Conservation (phyloP, 2,797 vertebrate species). For the Pagetopsis macropterus region DNA sequence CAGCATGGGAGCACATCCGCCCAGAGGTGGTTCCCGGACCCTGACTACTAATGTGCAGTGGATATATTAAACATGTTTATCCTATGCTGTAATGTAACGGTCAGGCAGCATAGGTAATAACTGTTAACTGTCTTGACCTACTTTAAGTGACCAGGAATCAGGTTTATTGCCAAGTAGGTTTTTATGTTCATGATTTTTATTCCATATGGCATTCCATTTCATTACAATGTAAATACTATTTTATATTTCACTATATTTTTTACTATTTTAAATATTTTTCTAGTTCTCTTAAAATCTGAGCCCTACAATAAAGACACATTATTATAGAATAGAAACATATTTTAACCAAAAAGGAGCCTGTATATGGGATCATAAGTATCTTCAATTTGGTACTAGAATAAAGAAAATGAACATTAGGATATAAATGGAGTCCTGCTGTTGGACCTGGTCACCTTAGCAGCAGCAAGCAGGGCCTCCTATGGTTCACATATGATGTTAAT, state of each 20-base stretch:
- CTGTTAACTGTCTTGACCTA: background rate
- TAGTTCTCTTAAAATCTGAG: no score
- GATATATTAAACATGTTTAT: background rate
- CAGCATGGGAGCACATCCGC: background rate
- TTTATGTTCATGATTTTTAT: no score
- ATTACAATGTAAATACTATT: no score
- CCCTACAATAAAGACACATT: no score
- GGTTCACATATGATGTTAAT: background rate
- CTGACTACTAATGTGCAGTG: background rate
- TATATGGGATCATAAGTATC: background rate
- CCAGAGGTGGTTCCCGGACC: background rate
- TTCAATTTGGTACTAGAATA: background rate
- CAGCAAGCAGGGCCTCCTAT: background rate
- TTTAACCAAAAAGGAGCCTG: background rate
- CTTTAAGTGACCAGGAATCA: background rate
- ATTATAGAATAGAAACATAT: no score
- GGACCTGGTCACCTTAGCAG: no score
- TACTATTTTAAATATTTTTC: no score
- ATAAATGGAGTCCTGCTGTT: background rate
- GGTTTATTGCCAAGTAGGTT: no score
- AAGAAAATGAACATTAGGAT: background rate
- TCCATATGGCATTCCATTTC: no score
- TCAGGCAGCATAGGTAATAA: background rate
- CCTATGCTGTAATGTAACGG: background rate
- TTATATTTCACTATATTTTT: no score